Evolutionary conservation across 2,797 vertebrate genomes (phyloP).

Genomic region (Parambassis ranga): DNA sequence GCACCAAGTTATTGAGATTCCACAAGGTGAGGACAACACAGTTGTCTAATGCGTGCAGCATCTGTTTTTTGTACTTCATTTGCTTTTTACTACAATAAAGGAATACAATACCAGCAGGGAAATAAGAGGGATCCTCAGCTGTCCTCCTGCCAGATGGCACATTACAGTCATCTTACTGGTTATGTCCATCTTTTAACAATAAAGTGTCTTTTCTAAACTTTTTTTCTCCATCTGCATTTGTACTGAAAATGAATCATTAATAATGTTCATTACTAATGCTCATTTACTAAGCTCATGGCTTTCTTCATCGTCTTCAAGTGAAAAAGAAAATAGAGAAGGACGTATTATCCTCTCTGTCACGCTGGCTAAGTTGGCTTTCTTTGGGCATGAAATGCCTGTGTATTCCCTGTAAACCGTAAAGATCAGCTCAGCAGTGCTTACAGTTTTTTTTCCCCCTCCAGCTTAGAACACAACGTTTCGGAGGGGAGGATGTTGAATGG

Average conservation of each 20-base stretch:
- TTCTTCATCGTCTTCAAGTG: conserved; percentile 1
- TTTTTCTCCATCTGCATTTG: not conserved
- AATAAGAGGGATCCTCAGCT: conserved; percentile 27
- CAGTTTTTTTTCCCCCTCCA: conserved; percentile 38
- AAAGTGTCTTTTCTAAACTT: conserved; percentile 4
- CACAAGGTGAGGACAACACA: conserved; percentile 55
- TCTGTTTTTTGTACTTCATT: conserved; percentile 46
- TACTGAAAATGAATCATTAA: conserved; percentile 18
- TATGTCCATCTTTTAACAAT: conserved; percentile 26
- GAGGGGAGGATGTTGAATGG: conserved; percentile 69
- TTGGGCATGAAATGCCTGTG: conserved; percentile 53
- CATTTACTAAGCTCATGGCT: conserved; percentile 4
- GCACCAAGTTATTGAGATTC: conserved; percentile 58
- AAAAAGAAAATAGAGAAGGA: conserved; percentile 32
- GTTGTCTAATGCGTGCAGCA: conserved; percentile 51
- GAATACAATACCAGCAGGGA: not conserved
- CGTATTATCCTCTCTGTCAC: conserved; percentile 63
- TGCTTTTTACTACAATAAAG: conserved; percentile 6
- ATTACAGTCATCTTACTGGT: conserved; percentile 17
- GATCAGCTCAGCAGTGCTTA: conserved; percentile 72
- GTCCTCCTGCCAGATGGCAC: conserved; percentile 38
- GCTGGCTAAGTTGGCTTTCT: conserved; percentile 66
- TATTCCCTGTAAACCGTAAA: conserved; percentile 69
- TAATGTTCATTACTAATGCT: conserved; percentile 18
- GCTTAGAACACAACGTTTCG: conserved; percentile 64